A percentile compares a stretch with the other conserved stretches of the same genome.
These are phyloP conservation scores for Drosophila ironensis DNA, from an alignment of 1,140 invertebrate genomes.

Conservation along the genomic window DNA sequence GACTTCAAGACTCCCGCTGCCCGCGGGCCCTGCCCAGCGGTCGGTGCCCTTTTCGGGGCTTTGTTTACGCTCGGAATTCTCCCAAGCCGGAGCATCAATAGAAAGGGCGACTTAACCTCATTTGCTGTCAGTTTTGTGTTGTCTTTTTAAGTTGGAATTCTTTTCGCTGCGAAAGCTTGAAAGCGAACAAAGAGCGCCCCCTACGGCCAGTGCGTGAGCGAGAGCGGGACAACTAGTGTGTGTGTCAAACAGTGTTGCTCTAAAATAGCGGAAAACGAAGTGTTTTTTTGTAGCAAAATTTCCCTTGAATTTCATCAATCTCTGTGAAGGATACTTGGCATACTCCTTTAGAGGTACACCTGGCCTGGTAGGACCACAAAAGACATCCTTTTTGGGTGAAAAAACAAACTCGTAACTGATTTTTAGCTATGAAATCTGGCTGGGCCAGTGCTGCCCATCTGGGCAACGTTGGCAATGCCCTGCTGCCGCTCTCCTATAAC, in stretches of 20 bases:
- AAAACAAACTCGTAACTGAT: too few relatives aligned
- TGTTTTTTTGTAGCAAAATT: too few relatives aligned
- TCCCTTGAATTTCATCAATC: too few relatives aligned
- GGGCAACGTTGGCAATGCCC: slow-evolving; percentile 60
- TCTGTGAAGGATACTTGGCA: too few relatives aligned
- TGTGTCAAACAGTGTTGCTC: too few relatives aligned
- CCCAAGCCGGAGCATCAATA: slow-evolving; percentile 71
- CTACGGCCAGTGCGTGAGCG: slow-evolving; percentile 18
- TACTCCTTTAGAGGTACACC: too few relatives aligned
- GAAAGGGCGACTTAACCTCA: slow-evolving; percentile 68
- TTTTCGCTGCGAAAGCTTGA: slow-evolving; percentile 54
- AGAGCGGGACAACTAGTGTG: slow-evolving; percentile 36
- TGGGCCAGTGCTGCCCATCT: too few relatives aligned
- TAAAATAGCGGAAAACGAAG: not conserved
- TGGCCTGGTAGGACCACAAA: too few relatives aligned
- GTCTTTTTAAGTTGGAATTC: slow-evolving; percentile 67
- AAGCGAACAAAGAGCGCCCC: slow-evolving; percentile 22
- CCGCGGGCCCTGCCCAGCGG: not conserved
- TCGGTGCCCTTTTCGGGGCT: not conserved
- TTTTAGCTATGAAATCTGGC: too few relatives aligned
- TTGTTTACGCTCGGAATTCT: slow-evolving; percentile 68
- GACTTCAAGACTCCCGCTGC: slow-evolving; percentile 2
- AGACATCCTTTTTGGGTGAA: too few relatives aligned
- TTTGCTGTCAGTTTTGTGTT: slow-evolving; percentile 47
- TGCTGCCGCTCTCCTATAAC: slow-evolving; percentile 12